These are phyloP conservation scores for Colius striatus DNA, from an alignment of 2,113 vertebrate species.

Conservation along the genomic window DNA sequence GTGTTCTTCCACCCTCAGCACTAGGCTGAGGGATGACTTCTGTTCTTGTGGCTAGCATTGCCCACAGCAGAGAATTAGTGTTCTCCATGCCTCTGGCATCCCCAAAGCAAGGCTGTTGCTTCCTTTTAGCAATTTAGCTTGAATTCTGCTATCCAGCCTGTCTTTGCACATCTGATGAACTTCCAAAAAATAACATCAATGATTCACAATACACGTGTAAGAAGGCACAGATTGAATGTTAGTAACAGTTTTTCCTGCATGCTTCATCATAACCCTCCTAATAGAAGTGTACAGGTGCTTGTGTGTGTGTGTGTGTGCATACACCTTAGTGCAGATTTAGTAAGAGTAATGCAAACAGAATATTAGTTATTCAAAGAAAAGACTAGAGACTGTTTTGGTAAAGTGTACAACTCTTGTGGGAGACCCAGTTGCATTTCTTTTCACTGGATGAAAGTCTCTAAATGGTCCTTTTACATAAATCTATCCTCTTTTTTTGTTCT, in stretches of 20 bases:
- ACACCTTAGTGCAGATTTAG: neutral
- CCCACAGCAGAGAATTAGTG: neutral
- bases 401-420: neutral
- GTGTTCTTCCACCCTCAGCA: neutral
- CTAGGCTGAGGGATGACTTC: neutral
- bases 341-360: neutral
- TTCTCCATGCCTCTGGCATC: neutral
- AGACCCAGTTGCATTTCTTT: neutral
- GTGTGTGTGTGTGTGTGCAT: neutral
- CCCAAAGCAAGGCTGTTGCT: neutral
- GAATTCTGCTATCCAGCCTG: neutral
- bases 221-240: neutral
- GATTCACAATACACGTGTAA: constrained; percentile 8
- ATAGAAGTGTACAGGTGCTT: neutral
- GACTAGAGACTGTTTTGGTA: neutral
- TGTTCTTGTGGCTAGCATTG: neutral
- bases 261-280: neutral
- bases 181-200: neutral
- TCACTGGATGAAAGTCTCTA: neutral
- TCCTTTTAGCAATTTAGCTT: neutral
- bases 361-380: neutral
- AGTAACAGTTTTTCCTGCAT: neutral
- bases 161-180: neutral
- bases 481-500: neutral
- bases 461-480: neutral